Base-by-base conservation (phyloP, 1,140 invertebrate genomes). In the Drosophila eugracilis region DNA sequence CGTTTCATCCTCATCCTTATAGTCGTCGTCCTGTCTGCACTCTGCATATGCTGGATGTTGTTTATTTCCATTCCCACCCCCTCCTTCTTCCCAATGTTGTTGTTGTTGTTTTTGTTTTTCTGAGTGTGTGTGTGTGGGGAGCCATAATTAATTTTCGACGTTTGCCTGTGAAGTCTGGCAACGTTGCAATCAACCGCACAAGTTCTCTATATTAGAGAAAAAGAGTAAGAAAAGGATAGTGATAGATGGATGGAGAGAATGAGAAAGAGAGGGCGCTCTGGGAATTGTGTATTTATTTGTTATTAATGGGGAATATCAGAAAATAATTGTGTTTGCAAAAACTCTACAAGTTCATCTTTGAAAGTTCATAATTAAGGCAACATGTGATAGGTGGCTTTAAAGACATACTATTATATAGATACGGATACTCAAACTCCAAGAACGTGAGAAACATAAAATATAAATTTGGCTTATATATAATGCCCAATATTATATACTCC, bases 131-230 rank as follows among this genome's bases (percentile, higher is more conserved):
- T 75, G 37, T 60, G 37, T 44, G 52, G 59, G 80, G 66, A 49
- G 42, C 53, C 37, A 59, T 85, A 80, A 85, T 85, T 85, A 86
- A 85, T 85, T 85, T 80, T 78, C 69, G 72, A 55, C 72, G 36
- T 75, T 63, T 75, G 50, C 59, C 36, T 72, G 30, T 72, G 70
- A 75, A 65, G 50, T 83, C 75, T 78, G 79, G 79, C 79, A 83
- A 83, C 79, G 70, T 81, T 78, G 70, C 41, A 67, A 53, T 67
- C 60, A 67, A 69, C 22, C 37, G 28, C 32, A 73, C 32, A 41
- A 57, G 42, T 50, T 69, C 36, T 72, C 47, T 70, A 70, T 7
- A 57, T 70, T 70, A 70, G 63, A 70, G 65, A 42, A 67, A 42
- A 44, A 52, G 22, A 67, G 17, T 39, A 17, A 34, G 17, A 41